Evolutionary conservation across 2,113 vertebrate species (phyloP), one percentile per base, ranked within the genome.

Genomic region (Crotalus horridus): DNA sequence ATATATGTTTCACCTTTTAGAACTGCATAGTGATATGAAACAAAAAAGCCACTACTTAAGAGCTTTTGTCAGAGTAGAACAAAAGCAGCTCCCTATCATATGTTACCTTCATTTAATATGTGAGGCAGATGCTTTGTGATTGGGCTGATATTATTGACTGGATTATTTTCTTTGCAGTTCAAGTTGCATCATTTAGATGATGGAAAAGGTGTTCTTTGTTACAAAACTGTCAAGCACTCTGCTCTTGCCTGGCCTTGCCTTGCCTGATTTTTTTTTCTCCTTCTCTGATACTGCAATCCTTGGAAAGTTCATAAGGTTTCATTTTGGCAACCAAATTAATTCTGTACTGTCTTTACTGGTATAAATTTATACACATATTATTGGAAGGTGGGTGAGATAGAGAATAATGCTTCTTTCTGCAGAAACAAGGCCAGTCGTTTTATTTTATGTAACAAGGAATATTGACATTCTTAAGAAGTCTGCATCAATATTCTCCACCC

Each of bases 11-110:
- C 74, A 58, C 91, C 93, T 90, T 87, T 89, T 85, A 87, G 89
- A 33, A 89, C 94, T 96, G 95, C 92, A 17, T 93, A 91, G 54
- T 64, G 43, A 61, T 94, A 39, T 91, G 92, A 85, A 12, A 88
- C 26, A 94, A 85, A 39, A 91, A 3, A 81, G 69, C 69, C 54
- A 94, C 91, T 6, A 43, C 58, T 64, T 48, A 87, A 91, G 94
- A 95, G 91, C 85, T 58, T 95, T 91, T 59, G 26, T 87, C 89
- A 74, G 74, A 56, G 43, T 90, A 94, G 90, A 94, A 91, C 92
- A 96, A 94, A 59, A 93, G 89, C 94, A 94, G 94, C 92, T 95
- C 93, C 89, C 85, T 96, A 95, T 94, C 96, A 74, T 90, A 94
- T 93, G 87, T 97, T 94, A 96, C 74, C 81, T 87, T 94, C 43